These are phyloP conservation scores for Orientallactaga sibirica DNA, from an alignment of 2,797 vertebrate species.

Conservation along the genomic window DNA sequence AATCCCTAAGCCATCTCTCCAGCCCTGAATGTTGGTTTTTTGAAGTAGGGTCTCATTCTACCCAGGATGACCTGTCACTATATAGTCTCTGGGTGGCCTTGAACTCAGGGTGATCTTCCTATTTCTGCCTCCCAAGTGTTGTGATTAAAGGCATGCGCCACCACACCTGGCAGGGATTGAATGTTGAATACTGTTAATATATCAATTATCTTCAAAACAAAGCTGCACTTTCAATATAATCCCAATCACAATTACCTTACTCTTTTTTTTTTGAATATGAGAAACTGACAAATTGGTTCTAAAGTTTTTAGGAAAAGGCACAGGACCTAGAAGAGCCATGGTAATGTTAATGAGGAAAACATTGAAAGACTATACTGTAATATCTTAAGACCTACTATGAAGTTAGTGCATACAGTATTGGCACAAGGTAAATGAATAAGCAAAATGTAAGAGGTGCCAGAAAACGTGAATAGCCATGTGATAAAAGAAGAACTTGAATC, in stretches of 20 bases:
- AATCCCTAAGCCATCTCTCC: no score
- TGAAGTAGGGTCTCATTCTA: no score
- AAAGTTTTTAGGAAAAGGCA: constrained; percentile 30
- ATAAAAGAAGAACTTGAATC: constrained; percentile 16
- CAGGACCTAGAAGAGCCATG: constrained; percentile 31
- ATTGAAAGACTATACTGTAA: neutral
- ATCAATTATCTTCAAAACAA: neutral
- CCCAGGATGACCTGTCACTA: no score
- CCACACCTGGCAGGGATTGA: neutral
- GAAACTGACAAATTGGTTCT: constrained; percentile 15
- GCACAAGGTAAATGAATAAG: neutral
- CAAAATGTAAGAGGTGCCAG: neutral
- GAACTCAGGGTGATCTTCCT: no score
- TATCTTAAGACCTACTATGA: constrained; percentile 27
- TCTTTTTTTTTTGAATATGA: neutral
- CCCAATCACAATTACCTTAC: neutral
- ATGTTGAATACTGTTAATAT: neutral
- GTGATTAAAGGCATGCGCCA: no score
- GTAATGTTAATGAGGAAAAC: constrained; percentile 40
- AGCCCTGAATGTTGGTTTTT: no score
- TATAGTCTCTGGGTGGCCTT: no score
- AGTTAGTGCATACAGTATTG: neutral
- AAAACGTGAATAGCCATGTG: neutral
- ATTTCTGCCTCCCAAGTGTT: no score
- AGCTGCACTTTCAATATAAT: neutral